phyloP scores from a whole-genome alignment of 2,888 invertebrate genomes.

The Lasioglossum villosulum region DNA sequence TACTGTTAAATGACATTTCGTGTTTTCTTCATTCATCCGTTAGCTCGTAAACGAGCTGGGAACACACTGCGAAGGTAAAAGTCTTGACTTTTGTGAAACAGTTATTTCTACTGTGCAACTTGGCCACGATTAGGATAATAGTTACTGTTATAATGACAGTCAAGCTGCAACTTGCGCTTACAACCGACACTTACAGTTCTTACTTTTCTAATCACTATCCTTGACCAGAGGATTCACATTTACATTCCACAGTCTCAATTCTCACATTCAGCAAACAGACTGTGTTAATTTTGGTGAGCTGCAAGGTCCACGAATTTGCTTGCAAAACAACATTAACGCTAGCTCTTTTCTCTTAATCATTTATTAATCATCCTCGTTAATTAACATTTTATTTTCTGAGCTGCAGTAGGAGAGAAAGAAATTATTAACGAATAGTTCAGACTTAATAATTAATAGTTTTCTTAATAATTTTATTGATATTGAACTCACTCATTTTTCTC shows the following conservation, averaged over 20 bases:
- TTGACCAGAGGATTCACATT: slow-evolving; percentile 48
- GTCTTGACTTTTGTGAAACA: slow-evolving; percentile 32
- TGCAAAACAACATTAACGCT: not conserved
- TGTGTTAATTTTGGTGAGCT: slow-evolving; percentile 17
- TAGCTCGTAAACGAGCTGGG: not conserved
- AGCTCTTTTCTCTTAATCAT: too few species aligned
- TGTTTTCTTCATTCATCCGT: not conserved
- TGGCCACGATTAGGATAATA: slow-evolving; percentile 67
- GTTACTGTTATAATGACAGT: slow-evolving; percentile 65
- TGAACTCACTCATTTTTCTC: too few species aligned
- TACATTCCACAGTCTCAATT: slow-evolving; percentile 26
- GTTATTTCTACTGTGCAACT: slow-evolving; percentile 53
- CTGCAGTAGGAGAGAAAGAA: not conserved
- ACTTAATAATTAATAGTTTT: too few species aligned
- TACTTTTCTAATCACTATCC: slow-evolving; percentile 64
- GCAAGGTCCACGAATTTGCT: not conserved
- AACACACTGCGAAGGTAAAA: not conserved
- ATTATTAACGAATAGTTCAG: not conserved
- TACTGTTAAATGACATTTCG: not conserved
- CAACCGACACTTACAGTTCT: slow-evolving; percentile 61
- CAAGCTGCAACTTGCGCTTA: slow-evolving; percentile 33
- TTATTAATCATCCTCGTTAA: too few species aligned
- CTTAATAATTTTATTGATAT: too few species aligned
- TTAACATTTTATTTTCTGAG: not conserved
- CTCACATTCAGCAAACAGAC: not conserved